Conservation (phyloP, 2,113 vertebrate species). For the Labeo catla region DNA sequence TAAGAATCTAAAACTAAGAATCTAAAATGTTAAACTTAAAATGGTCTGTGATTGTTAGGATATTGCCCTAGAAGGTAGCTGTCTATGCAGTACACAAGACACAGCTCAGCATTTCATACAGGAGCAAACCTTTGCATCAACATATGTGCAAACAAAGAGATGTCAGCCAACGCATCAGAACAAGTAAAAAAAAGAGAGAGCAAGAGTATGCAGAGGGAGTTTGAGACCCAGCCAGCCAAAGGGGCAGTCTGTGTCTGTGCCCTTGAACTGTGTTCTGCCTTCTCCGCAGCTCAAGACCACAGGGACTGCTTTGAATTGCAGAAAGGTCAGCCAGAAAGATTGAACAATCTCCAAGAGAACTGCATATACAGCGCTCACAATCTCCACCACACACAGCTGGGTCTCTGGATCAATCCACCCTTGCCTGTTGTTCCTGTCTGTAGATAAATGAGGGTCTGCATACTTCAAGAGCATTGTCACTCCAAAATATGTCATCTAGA, state of each 20-base stretch:
- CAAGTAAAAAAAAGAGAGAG: not conserved
- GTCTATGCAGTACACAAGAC: not conserved
- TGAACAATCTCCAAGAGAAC: slow-evolving; percentile 33
- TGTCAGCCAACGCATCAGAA: not conserved
- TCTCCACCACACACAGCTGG: slow-evolving; percentile 16
- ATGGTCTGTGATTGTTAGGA: not conserved
- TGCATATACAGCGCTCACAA: not conserved
- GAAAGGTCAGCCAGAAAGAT: slow-evolving; percentile 31
- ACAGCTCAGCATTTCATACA: not conserved
- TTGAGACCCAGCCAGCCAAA: not conserved
- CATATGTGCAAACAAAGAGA: not conserved
- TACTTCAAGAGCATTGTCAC: not conserved
- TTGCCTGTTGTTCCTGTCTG: slow-evolving; percentile 11
- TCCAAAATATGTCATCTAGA: not conserved
- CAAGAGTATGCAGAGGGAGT: not conserved
- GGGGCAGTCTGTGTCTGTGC: slow-evolving; percentile 1
- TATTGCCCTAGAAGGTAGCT: not conserved
- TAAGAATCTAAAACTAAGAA: too few species aligned
- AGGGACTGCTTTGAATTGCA: slow-evolving; percentile 28
- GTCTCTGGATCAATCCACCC: not conserved
- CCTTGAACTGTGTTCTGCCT: slow-evolving; percentile 24
- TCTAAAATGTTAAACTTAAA: not conserved
- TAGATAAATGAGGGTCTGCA: not conserved
- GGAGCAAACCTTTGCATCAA: not conserved
- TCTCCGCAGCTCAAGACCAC: not conserved